Base-by-base conservation (phyloP, 2,113 vertebrate genomes). In the Paratilapia polleni region DNA sequence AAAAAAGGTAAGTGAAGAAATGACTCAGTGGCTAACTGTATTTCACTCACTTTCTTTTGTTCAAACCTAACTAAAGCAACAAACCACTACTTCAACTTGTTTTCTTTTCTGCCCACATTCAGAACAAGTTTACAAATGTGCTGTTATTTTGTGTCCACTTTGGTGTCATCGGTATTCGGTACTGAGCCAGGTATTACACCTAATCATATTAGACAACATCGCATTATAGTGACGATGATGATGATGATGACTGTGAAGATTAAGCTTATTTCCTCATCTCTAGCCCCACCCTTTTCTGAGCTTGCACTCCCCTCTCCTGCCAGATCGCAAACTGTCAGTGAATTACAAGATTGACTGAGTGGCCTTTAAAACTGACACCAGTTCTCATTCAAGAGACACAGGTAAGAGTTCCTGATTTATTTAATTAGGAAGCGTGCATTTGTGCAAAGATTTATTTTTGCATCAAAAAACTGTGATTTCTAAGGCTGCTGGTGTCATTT, bases 121-220 rank as follows among this genome's bases (percentile, higher is more conserved):
- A 49, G 28, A 70, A 20, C 41, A 49, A 3, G 64, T 13, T 41
- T 68, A 68, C 47, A 52, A 43, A 26, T 1, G 4, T 0, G 3
- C 22, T 47, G 17, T 52, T 52, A 52, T 19, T 52, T 52, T 19
- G 64, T 17, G 28, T 36, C 13, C 4, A 74, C 70, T 54, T 52
- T 17, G 12, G 4, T 15, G 13, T 82, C 10, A 24, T 78, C 2
- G 60, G 1, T 66, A 13, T 28, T 73, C 0, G 60, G 75, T 19
- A 74, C n/a, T 76, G 64, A 84, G 64, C 0, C 20, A 41, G 38
- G 75, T 11, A 76, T 84, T 58, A 80, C 19, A 34, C 19, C 77
- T 87, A 88, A 93, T 91, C 87, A 62, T 80, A 88, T 89, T 83
- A 88, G 14, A 82, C 31, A 47, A 14, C 56, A 54, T 61, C 3